Percentiles rank a stretch among this genome's conserved stretches.
These are phyloP conservation scores for Eurystomus glaucurus DNA, from an alignment of 2,797 vertebrate genomes.

Conservation along the genomic window DNA sequence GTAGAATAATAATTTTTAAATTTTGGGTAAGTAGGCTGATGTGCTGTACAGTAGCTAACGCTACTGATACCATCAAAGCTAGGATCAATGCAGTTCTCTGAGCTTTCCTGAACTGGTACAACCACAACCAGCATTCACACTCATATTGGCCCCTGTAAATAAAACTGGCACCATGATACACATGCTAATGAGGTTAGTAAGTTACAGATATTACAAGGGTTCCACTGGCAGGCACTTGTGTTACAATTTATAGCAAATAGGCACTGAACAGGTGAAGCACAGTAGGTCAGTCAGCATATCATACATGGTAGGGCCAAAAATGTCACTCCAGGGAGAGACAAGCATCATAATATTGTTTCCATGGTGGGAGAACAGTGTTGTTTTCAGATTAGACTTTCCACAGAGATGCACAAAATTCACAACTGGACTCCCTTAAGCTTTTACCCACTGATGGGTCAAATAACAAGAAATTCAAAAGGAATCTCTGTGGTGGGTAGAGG, in stretches of 20 bases:
- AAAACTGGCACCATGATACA: background rate
- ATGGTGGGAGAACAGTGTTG: background rate
- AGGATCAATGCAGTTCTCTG: background rate
- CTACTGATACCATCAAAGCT: background rate
- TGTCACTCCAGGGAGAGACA: background rate
- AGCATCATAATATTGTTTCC: fast-evolving
- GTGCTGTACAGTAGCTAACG: background rate
- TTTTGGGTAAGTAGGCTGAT: background rate
- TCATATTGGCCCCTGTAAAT: background rate
- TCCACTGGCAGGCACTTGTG: background rate
- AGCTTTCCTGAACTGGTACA: background rate
- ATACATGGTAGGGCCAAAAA: fast-evolving
- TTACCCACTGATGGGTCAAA: background rate
- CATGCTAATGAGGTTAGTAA: background rate
- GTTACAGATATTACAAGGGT: fast-evolving
- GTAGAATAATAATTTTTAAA: background rate
- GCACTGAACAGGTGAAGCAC: background rate
- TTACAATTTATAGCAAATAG: background rate
- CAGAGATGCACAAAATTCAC: background rate
- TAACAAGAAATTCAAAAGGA: background rate
- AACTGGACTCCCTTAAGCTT: background rate
- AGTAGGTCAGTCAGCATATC: background rate
- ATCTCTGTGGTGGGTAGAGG: background rate
- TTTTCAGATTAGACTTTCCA: background rate
- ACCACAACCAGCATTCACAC: background rate